These are phyloP conservation scores for Hassar affinis DNA, from an alignment of 2,113 vertebrate genomes.

Conservation along the genomic window DNA sequence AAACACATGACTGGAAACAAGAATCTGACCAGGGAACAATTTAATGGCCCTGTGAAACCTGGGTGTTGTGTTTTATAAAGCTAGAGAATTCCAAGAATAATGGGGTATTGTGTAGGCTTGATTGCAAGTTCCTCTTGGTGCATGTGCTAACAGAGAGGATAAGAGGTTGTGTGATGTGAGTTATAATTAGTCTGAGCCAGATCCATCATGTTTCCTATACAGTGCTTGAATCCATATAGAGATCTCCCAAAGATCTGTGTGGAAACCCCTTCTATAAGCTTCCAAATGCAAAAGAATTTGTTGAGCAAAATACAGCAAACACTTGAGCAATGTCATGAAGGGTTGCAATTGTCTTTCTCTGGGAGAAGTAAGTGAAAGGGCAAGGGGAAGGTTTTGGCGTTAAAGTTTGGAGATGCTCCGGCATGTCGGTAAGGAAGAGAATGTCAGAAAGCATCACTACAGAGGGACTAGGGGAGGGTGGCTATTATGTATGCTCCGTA, in stretches of 20 bases:
- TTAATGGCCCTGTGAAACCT: background rate
- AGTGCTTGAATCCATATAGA: background rate
- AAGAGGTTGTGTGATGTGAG: background rate
- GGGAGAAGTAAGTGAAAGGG: background rate
- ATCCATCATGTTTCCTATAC: background rate
- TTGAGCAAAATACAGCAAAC: background rate
- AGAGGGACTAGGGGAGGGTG: too few species aligned
- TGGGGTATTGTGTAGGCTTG: background rate
- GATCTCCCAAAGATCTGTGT: too few species aligned
- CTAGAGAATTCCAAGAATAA: background rate
- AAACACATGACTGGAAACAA: background rate
- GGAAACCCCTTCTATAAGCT: background rate
- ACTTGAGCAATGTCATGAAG: background rate
- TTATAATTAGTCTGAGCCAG: background rate
- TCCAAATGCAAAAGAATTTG: background rate
- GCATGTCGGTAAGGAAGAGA: background rate
- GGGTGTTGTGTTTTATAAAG: background rate
- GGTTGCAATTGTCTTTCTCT: background rate
- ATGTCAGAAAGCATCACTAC: background rate
- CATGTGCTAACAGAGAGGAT: background rate
- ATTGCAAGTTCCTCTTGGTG: background rate
- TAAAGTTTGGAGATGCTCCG: background rate
- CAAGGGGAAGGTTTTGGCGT: background rate
- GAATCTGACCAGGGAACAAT: background rate
- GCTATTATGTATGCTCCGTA: background rate